Evolutionary conservation across 1,140 invertebrate genomes (phyloP), one percentile per base, ranked within the genome.

Genomic region (Odontomachus brunneus): DNA sequence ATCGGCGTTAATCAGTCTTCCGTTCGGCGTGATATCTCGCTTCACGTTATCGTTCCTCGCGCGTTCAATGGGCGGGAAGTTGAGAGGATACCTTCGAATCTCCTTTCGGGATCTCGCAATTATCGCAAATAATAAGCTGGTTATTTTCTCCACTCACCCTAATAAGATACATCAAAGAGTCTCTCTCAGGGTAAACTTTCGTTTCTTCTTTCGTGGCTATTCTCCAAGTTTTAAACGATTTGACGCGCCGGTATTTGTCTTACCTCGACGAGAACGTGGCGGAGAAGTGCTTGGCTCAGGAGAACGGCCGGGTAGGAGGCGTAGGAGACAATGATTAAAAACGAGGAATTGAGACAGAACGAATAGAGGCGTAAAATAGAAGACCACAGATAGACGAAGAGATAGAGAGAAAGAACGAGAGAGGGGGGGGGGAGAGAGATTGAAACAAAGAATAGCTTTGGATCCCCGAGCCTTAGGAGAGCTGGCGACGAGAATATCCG

Each of bases 41-140:
- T 4, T 44, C 22, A 49, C 29, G 49, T 62, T 85, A 51, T 83
- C 81, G 65, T 49, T 24, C 38, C 19, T 26, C 5, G 71, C 5
- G 71, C 48, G 62, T 74, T 86, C n/a, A 85, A 86, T 86, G n/a
- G 38, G 33, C 66, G 67, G 11, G n/a, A 86, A 83, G 85, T 71
- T 67, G 80, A 76, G 48, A 19, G 53, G 29, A 66, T 76, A 76
- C 44, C 60, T 76, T 67, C 24, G 24, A 82, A 81, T 81, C 33
- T 69, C 49, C n/a, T 26, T 69, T 49, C 24, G 75, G 67, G 53
- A 84, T 82, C 82, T 90, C 69, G 86, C 90, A 90, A 90, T 89
- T 90, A 90, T 89, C 82, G 82, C 38, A 89, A 90, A 90, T 89
- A 89, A 89, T 82, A 83, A 86, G 83, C 53, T 78, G 75, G 69